Conservation (phyloP, 23 tunicate species). For the Phallusia fumigata region DNA sequence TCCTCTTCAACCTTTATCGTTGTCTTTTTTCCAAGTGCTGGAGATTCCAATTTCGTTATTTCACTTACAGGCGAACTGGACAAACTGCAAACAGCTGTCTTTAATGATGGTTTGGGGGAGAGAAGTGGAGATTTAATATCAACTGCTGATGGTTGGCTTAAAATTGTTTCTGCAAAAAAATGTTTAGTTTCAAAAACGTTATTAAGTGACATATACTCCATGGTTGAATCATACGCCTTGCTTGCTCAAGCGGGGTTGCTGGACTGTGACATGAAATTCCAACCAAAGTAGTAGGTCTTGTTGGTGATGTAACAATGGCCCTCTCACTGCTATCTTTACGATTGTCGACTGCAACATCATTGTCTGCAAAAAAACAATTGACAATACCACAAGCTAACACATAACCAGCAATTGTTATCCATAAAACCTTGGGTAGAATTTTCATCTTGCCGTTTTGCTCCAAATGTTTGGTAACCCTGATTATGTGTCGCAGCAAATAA, state of each 20-base stretch:
- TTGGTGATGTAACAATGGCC: not conserved
- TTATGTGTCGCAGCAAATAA: slow-evolving; percentile 35
- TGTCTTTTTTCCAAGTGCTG: not conserved
- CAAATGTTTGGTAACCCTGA: slow-evolving; percentile 69
- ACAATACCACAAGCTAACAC: not conserved
- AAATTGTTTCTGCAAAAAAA: not conserved
- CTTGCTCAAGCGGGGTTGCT: not conserved
- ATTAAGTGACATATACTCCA: not conserved
- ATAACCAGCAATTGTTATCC: not conserved
- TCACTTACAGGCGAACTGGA: not conserved
- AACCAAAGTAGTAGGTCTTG: not conserved
- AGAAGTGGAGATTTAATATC: not conserved
- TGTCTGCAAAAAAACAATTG: not conserved
- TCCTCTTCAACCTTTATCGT: not conserved
- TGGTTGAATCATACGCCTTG: not conserved
- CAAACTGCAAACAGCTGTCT: not conserved
- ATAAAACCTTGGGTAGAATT: not conserved
- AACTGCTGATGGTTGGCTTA: not conserved
- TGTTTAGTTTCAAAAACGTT: not conserved
- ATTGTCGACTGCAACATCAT: not conserved
- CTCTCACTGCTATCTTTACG: not conserved
- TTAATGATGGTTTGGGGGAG: not conserved
- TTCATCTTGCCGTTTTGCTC: not conserved
- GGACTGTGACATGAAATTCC: slow-evolving; percentile 5
- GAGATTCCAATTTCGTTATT: not conserved